phyloP scores from a whole-genome alignment of 2,888 invertebrate species.

The Hofmannophila pseudospretella region DNA sequence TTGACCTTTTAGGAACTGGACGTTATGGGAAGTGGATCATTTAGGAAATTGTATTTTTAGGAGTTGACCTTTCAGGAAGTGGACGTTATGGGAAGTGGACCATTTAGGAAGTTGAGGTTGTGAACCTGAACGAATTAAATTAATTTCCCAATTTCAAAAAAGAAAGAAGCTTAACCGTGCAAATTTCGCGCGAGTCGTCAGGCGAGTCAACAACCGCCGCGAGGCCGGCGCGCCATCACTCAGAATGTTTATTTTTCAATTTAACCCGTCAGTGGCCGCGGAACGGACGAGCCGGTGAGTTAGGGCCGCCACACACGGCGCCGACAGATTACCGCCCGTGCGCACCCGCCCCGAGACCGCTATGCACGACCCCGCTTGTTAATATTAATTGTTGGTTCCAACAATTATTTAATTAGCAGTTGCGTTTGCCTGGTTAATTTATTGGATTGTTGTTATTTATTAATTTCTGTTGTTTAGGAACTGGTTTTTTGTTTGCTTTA shows the following conservation, averaged over 20 bases:
- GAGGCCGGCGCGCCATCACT: constrained; percentile 49
- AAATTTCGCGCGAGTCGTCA: constrained; percentile 13
- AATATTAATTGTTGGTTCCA: constrained; percentile 13
- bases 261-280: constrained; percentile 58
- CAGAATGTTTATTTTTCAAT: constrained; percentile 76
- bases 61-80: no score
- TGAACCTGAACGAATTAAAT: background rate
- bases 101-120: no score
- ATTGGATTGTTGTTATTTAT: constrained; percentile 7
- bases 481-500: constrained; percentile 2
- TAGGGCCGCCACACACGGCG: constrained; percentile 74
- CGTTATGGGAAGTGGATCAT: no score
- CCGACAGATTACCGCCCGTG: constrained; percentile 56
- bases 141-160: background rate
- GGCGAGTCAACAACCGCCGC: constrained; percentile 56
- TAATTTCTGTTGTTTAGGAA: background rate
- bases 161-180: constrained; percentile 11
- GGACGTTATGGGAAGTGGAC: no score
- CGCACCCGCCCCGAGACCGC: constrained; percentile 13
- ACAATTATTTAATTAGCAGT: constrained; percentile 18
- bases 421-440: constrained; percentile 12
- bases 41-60: no score
- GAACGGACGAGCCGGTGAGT: constrained; percentile 47
- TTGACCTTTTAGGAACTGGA: no score
- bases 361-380: constrained; percentile 4